A percentile compares a stretch with the other conserved stretches of the same genome.
Evolutionary conservation across 2,888 invertebrate genomes (phyloP).

Genomic region (Ptilodon capucinus): DNA sequence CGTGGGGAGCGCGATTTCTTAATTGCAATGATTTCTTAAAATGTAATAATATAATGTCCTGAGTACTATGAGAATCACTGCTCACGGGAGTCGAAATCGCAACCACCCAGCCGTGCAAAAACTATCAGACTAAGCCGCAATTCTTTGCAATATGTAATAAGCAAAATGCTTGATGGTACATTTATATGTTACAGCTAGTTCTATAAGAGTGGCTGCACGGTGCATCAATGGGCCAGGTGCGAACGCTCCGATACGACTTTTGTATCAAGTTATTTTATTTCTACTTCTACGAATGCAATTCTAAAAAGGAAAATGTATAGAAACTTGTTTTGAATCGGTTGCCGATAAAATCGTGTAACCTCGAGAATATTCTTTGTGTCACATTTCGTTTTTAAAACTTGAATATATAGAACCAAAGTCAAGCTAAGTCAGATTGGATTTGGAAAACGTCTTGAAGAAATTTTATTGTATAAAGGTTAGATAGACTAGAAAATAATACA

Average conservation of each 20-base stretch:
- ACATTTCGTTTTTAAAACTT: not conserved
- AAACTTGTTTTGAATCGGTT: slow-evolving; percentile 36
- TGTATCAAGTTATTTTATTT: slow-evolving; percentile 39
- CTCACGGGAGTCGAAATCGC: no score
- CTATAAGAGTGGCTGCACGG: slow-evolving; percentile 26
- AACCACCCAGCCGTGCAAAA: no score
- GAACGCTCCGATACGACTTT: slow-evolving; percentile 47
- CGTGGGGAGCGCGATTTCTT: no score
- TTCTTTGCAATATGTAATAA: not conserved
- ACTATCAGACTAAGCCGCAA: no score
- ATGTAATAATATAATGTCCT: no score
- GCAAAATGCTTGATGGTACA: not conserved
- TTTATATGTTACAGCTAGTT: not conserved
- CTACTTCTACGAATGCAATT: slow-evolving; percentile 13
- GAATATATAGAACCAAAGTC: no score
- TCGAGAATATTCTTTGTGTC: not conserved
- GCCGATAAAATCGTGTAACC: slow-evolving; percentile 14
- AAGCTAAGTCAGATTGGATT: no score
- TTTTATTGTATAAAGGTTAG: no score
- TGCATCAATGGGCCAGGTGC: slow-evolving; percentile 45
- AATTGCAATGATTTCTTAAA: no score
- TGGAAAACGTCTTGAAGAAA: no score
- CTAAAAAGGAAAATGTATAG: slow-evolving; percentile 22
- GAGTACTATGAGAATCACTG: no score
- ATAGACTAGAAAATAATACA: no score